phyloP scores from a whole-genome alignment of 2,113 vertebrate species.

The Tetrao urogallus region DNA sequence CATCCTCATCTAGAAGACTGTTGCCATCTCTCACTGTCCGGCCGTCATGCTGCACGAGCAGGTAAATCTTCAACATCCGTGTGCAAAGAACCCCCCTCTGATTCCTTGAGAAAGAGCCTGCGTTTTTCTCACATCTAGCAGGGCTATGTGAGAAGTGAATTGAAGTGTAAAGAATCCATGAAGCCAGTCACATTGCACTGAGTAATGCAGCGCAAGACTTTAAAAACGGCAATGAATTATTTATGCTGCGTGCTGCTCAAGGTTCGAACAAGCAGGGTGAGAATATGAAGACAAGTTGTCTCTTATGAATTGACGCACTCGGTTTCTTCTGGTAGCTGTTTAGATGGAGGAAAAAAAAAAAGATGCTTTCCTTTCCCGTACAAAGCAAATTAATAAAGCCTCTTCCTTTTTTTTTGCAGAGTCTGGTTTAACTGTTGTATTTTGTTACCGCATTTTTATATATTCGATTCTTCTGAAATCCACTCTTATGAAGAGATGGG shows the following conservation, averaged over 20 bases:
- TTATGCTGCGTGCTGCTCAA: constrained; percentile 46
- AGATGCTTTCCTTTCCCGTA: constrained; percentile 10
- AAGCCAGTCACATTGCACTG: constrained; percentile 54
- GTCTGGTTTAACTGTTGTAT: not conserved
- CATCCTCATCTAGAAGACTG: not conserved
- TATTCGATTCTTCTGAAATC: not conserved
- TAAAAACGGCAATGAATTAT: constrained; percentile 58
- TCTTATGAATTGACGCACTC: constrained; percentile 43
- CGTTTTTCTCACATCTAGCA: not conserved
- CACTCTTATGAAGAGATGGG: not conserved
- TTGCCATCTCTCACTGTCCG: not conserved
- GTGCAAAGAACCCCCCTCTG: not conserved
- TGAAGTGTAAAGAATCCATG: constrained; percentile 51
- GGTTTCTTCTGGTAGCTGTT: constrained; percentile 34
- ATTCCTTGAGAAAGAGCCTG: not conserved
- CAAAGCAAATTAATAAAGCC: constrained; percentile 34
- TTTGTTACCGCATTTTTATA: not conserved
- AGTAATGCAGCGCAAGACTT: constrained; percentile 60
- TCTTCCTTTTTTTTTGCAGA: constrained; percentile 32
- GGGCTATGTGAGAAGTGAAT: constrained; percentile 34
- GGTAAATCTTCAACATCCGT: not conserved
- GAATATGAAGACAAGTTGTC: constrained; percentile 52
- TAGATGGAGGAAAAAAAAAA: constrained; percentile 10
- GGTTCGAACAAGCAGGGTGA: constrained; percentile 35
- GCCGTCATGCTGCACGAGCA: not conserved